A percentile compares a stretch with the other conserved stretches of the same genome.
phyloP scores from a whole-genome alignment of 23 tunicate species.

The Halocynthia aurantium region DNA sequence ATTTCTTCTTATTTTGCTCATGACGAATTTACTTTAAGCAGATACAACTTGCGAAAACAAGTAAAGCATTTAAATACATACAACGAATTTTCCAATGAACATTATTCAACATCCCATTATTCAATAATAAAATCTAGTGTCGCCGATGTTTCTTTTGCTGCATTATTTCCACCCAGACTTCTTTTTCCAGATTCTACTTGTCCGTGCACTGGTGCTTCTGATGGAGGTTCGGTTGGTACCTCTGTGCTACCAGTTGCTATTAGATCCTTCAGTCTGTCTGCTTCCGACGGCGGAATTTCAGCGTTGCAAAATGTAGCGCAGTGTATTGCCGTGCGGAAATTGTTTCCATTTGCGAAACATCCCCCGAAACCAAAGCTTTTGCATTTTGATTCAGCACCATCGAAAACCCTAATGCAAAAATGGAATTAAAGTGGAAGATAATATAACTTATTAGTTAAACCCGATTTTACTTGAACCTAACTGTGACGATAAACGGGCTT shows the following conservation, averaged over 20 bases:
- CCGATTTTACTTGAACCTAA: background rate
- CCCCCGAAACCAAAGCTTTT: conserved; percentile 9
- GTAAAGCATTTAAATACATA: too few relatives aligned
- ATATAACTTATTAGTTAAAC: too few relatives aligned
- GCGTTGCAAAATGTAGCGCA: conserved; percentile 9
- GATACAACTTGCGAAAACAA: too few relatives aligned
- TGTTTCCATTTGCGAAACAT: conserved; percentile 16
- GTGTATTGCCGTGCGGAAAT: conserved; percentile 2
- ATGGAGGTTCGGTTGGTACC: background rate
- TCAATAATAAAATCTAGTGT: too few relatives aligned
- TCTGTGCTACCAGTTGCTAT: background rate
- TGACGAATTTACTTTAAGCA: too few relatives aligned
- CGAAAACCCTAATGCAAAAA: background rate
- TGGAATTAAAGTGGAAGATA: background rate
- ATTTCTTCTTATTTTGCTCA: too few relatives aligned
- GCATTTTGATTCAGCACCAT: conserved; percentile 10
- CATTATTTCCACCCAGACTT: too few relatives aligned
- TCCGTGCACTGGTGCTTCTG: too few relatives aligned
- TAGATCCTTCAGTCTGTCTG: conserved; percentile 5
- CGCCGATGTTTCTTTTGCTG: too few relatives aligned
- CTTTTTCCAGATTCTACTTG: too few relatives aligned
- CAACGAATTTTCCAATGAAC: too few relatives aligned
- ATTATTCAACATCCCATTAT: too few relatives aligned
- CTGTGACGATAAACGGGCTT: background rate
- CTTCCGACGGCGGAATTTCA: conserved; percentile 7